Base-by-base conservation (phyloP, 1,140 invertebrate species). In the Euura lappo region DNA sequence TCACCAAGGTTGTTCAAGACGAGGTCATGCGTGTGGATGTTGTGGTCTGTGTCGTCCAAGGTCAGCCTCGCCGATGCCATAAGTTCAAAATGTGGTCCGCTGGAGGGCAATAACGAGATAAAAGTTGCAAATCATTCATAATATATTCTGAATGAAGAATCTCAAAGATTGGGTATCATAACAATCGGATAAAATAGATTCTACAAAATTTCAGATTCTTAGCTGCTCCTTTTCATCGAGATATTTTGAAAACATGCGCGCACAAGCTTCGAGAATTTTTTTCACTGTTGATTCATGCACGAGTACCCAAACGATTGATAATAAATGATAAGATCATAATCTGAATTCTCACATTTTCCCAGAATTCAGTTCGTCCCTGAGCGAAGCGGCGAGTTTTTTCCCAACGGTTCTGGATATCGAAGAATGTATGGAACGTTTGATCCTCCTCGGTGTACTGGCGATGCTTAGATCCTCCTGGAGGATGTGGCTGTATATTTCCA, bases 331-430 rank as follows among this genome's bases (percentile, higher is more conserved):
- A 73, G 45, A 74, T 28, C 65, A 2, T 44, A 45, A 65, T 47
- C 47, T 28, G 28, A 28, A 28, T 28, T 28, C 28, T 1, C 83
- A 89, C 88, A 87, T 86, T 84, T 89, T 89, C 28, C 81, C 84
- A 42, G 85, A 84, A 74, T 89, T 88, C 3, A 90, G 81, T 81
- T 91, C 89, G 73, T 91, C 90, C 73, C 86, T 84, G 2, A 91
- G 80, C 44, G 89, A 88, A 47, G 90, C 89, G 3, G 90, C 89
- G 3, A 92, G 79, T 79, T 90, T 91, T 78, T 91, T 91, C 0
- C 93, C 93, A 11, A 94, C 91, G 42, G 92, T 93, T 78, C 91
- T 88, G 44, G 91, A 92, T 42, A 94, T 92, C 6, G 92, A 93
- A 51, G 89, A 91, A 70, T 93, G 92, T 51, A 94, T 91, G 4